Evolutionary conservation across 2,113 vertebrate species (phyloP).

Genomic region (Mugil cephalus): DNA sequence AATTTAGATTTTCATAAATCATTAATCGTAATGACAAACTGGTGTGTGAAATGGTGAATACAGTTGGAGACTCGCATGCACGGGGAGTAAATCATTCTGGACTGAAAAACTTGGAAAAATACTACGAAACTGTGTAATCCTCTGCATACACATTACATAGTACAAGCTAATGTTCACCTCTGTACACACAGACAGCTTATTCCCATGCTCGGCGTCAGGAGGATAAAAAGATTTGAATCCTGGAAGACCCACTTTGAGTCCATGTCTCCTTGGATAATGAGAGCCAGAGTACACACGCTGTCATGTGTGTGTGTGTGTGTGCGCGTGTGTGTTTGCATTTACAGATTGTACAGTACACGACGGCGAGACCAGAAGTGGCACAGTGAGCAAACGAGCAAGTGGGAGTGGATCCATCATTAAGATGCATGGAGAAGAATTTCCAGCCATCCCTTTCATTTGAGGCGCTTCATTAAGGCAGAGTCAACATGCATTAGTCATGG

Average conservation of each 20-base stretch:
- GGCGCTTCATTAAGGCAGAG: slow-evolving; percentile 77
- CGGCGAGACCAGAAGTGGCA: slow-evolving; percentile 2
- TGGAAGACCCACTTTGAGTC: neutral
- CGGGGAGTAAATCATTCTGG: too few relatives aligned
- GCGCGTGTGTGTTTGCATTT: slow-evolving; percentile 19
- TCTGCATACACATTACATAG: neutral
- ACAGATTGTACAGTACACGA: slow-evolving; percentile 30
- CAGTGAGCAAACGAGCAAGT: slow-evolving; percentile 21
- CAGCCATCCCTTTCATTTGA: slow-evolving; percentile 62
- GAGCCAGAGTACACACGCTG: slow-evolving; percentile 7
- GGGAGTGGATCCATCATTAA: slow-evolving; percentile 69
- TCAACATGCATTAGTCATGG: slow-evolving; percentile 79
- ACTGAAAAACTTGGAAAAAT: too few relatives aligned
- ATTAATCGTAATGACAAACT: too few relatives aligned
- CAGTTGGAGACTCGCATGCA: too few relatives aligned
- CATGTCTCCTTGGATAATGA: slow-evolving; percentile 45
- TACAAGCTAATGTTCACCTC: too few relatives aligned
- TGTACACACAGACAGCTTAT: too few relatives aligned
- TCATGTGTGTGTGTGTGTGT: slow-evolving; percentile 5
- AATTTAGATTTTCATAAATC: too few relatives aligned
- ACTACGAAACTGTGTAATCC: neutral
- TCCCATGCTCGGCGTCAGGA: slow-evolving; percentile 2
- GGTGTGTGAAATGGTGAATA: too few relatives aligned
- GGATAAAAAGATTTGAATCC: slow-evolving; percentile 28
- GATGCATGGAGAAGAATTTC: slow-evolving; percentile 68